Evolutionary conservation across 2,888 invertebrate species (phyloP).

Genomic region (Drosophila austrosaltans): DNA sequence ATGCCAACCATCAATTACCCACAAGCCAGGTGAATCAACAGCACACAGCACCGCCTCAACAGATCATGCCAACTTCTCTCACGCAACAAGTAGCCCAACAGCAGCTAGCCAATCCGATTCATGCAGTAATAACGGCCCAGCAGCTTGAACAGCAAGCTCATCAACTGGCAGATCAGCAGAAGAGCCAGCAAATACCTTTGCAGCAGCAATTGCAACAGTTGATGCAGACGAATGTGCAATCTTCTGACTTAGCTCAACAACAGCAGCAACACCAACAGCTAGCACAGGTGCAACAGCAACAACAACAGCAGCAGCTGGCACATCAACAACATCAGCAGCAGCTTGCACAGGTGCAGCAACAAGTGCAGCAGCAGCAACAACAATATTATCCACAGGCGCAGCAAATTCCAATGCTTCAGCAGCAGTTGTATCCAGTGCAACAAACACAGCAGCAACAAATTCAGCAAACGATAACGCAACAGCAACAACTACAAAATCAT

Average conservation of each 20-base stretch:
- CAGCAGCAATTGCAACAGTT: conserved; percentile 75
- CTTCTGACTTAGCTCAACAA: conserved; percentile 47
- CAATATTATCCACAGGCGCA: conserved; percentile 11
- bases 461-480: conserved; percentile 17
- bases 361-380: conserved; percentile 34
- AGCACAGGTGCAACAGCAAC: conserved; percentile 68
- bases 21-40: conserved; percentile 4
- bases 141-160: conserved; percentile 51
- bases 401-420: conserved; percentile 32
- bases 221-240: conserved; percentile 62
- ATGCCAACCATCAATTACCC: conserved; percentile 6
- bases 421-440: conserved; percentile 25
- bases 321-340: conserved; percentile 52
- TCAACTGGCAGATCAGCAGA: conserved; percentile 56
- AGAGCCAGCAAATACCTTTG: conserved; percentile 55
- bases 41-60: conserved; percentile 9
- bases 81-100: conserved; percentile 9
- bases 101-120: conserved; percentile 1
- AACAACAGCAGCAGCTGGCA: conserved; percentile 62
- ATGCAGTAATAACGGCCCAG: conserved; percentile 28
- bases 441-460: conserved; percentile 52
- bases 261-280: conserved; percentile 54
- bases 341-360: conserved; percentile 51
- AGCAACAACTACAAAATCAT: background rate
- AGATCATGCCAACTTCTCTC: background rate